phyloP scores from a whole-genome alignment of 1,140 invertebrate genomes.

The Lepidurus packardi region DNA sequence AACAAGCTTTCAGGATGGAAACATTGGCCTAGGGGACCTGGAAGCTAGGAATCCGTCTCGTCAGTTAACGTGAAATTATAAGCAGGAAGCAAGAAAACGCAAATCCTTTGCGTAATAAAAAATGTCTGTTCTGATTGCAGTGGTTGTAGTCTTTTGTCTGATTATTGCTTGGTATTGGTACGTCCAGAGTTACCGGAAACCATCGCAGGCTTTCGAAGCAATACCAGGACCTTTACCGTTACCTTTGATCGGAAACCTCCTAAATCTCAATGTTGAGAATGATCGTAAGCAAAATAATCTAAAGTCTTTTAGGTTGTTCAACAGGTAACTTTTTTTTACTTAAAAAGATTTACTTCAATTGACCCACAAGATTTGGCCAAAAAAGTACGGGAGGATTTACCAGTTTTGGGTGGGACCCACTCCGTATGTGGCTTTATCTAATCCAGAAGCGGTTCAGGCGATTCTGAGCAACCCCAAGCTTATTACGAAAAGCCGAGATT shows the following conservation, averaged over 20 bases:
- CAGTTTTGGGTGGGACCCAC: not conserved
- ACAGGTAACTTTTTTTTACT: not conserved
- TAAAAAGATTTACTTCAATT: not conserved
- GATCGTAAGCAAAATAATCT: conserved; percentile 44
- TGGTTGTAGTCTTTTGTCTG: not conserved
- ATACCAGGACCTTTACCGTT: conserved; percentile 52
- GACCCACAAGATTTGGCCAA: not conserved
- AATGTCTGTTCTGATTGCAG: too few relatives aligned
- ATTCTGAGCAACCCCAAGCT: conserved; percentile 63
- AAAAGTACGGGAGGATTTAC: not conserved
- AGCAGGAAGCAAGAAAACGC: too few relatives aligned
- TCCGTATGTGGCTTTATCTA: not conserved
- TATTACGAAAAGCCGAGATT: conserved; percentile 65
- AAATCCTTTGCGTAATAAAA: too few relatives aligned
- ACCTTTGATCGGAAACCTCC: conserved; percentile 53
- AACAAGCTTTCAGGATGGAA: too few relatives aligned
- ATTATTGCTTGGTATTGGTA: not conserved
- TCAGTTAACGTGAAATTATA: too few relatives aligned
- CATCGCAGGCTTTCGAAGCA: not conserved
- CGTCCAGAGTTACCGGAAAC: not conserved
- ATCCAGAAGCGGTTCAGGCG: conserved; percentile 44
- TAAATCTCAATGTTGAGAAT: conserved; percentile 44
- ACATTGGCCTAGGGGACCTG: too few relatives aligned
- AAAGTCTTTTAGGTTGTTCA: not conserved
- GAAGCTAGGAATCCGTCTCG: too few relatives aligned